Evolutionary conservation across 2,888 invertebrate species (phyloP).

Genomic region (Agrilus cyanescens): DNA sequence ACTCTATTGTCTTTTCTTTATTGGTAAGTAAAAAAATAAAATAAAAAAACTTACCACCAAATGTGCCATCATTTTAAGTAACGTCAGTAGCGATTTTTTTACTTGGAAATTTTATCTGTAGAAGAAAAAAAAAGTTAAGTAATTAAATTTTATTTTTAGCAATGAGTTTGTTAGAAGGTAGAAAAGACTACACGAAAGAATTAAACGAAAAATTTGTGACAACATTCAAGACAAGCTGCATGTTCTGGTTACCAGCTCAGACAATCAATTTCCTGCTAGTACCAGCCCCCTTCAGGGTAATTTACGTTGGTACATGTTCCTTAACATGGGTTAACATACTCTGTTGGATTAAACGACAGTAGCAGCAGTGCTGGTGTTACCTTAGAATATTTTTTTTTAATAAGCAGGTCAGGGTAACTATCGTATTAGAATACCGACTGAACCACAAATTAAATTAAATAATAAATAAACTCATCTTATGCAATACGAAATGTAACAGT

Average conservation of each 20-base stretch:
- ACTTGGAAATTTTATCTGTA: neutral
- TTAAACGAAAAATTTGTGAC: conserved; percentile 56
- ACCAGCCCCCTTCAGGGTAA: conserved; percentile 60
- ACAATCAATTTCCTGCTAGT: conserved; percentile 64
- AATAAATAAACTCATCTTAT: too few relatives aligned
- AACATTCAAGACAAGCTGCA: conserved; percentile 62
- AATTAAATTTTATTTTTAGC: conserved; percentile 37
- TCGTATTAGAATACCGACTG: too few relatives aligned
- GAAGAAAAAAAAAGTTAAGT: conserved; percentile 4
- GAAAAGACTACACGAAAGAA: conserved; percentile 57
- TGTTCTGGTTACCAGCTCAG: conserved; percentile 77
- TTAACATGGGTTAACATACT: conserved; percentile 78
- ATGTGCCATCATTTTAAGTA: neutral
- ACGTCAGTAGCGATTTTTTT: neutral
- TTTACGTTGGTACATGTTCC: conserved; percentile 66
- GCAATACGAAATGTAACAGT: too few relatives aligned
- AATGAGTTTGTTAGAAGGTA: conserved; percentile 63
- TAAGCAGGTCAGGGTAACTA: too few relatives aligned
- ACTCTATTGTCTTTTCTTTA: conserved; percentile 57
- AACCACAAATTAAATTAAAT: too few relatives aligned
- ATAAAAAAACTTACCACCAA: neutral
- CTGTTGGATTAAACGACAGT: conserved; percentile 63
- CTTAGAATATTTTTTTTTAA: too few relatives aligned
- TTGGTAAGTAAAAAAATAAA: conserved; percentile 41
- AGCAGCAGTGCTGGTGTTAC: neutral